Percentiles rank a stretch among this genome's conserved stretches.
phyloP scores from a whole-genome alignment of 1,140 invertebrate species.

The Phymastichus coffea region DNA sequence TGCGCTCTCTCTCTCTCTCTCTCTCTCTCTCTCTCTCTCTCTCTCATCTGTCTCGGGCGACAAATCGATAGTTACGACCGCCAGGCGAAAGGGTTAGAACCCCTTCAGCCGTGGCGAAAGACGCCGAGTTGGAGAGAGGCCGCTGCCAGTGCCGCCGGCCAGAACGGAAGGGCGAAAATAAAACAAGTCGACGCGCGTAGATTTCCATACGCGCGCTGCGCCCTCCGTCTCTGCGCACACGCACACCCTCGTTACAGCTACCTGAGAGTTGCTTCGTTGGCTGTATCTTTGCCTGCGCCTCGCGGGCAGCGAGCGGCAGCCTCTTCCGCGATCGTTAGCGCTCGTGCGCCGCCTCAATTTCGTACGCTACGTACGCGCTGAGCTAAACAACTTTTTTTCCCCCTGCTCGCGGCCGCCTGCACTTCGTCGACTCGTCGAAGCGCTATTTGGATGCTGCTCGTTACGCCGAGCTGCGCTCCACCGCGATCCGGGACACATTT shows the following conservation, averaged over 20 bases:
- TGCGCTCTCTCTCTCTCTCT: constrained; percentile 32
- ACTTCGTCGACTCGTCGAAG: too few relatives aligned
- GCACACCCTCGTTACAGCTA: constrained; percentile 48
- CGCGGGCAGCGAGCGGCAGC: not conserved
- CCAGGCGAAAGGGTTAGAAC: constrained; percentile 54
- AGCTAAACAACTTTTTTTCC: constrained; percentile 17
- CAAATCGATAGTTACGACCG: constrained; percentile 52
- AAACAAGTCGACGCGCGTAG: constrained; percentile 21
- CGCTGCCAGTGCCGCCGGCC: not conserved
- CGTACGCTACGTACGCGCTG: not conserved
- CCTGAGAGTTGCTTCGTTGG: constrained; percentile 48
- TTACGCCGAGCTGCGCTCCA: too few relatives aligned
- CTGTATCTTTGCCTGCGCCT: constrained; percentile 16
- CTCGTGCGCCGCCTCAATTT: not conserved
- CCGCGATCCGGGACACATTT: too few relatives aligned
- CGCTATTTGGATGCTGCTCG: too few relatives aligned
- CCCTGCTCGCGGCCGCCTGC: too few relatives aligned
- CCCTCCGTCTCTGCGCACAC: constrained; percentile 38
- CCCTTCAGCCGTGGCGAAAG: constrained; percentile 45
- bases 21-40: constrained; percentile 19
- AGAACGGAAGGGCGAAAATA: constrained; percentile 3
- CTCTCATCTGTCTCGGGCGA: constrained; percentile 48
- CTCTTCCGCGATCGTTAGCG: constrained; percentile 34
- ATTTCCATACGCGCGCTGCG: constrained; percentile 48
- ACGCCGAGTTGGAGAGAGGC: constrained; percentile 34